Evolutionary conservation across 2,888 invertebrate species (phyloP).

Genomic region (Nematopogon swammerdamellus): DNA sequence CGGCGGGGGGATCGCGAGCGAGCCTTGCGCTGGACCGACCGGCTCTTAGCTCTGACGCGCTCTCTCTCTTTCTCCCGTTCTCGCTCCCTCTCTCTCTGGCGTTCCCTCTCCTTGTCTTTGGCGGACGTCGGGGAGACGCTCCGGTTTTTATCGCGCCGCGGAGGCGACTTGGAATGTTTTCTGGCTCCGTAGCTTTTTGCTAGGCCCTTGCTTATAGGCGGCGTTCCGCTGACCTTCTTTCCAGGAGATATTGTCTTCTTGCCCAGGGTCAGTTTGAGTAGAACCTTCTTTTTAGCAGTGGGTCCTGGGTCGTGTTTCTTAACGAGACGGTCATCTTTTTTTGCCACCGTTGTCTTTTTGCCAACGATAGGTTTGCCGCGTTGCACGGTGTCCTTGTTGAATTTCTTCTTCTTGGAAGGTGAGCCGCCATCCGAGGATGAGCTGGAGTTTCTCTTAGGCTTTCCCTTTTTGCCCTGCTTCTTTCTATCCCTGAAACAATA

Average conservation of each 20-base stretch:
- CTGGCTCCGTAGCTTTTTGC: conserved; percentile 25
- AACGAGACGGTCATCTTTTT: conserved; percentile 39
- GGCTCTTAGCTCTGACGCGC: conserved; percentile 48
- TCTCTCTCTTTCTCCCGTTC: conserved; percentile 42
- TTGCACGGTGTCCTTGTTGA: conserved; percentile 36
- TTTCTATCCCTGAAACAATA: conserved; percentile 37
- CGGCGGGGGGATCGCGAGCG: conserved; percentile 43
- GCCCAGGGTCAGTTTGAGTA: conserved; percentile 30
- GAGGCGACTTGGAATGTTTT: conserved; percentile 46
- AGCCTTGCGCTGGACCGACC: conserved; percentile 41
- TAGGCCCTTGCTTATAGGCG: conserved; percentile 43
- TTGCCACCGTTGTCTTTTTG: conserved; percentile 34
- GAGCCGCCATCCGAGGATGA: conserved; percentile 64
- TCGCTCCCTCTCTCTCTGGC: conserved; percentile 26
- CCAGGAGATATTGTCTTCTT: conserved; percentile 50
- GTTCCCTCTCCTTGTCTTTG: conserved; percentile 49
- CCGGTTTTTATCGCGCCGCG: conserved; percentile 39
- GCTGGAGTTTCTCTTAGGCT: conserved; percentile 57
- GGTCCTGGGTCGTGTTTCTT: conserved; percentile 32
- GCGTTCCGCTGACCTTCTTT: conserved; percentile 50
- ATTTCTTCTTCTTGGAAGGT: conserved; percentile 50
- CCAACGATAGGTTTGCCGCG: conserved; percentile 33
- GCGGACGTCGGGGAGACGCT: conserved; percentile 36
- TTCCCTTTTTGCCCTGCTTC: conserved; percentile 50
- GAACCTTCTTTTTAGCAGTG: conserved; percentile 29